phyloP scores from a whole-genome alignment of 2,797 vertebrate genomes.

The Anguilla marmorata region DNA sequence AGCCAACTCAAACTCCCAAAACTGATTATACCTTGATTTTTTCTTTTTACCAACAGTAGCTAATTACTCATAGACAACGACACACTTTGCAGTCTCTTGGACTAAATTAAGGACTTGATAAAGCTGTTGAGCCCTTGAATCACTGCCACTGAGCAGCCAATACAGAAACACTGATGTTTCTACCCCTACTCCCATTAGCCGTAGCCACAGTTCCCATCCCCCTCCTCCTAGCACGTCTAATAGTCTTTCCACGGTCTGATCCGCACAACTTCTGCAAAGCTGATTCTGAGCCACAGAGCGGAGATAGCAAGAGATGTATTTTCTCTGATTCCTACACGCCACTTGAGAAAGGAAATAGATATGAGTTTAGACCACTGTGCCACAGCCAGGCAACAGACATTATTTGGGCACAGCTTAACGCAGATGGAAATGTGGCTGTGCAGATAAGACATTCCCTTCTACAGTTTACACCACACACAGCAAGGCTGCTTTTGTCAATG shows the following conservation, averaged over 20 bases:
- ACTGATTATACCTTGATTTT: slow-evolving; percentile 1
- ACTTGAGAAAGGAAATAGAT: slow-evolving; percentile 18
- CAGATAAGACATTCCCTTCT: background rate
- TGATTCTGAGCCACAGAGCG: slow-evolving; percentile 21
- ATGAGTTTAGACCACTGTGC: background rate
- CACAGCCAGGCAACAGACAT: slow-evolving; percentile 5
- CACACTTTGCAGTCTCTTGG: background rate
- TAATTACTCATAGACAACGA: background rate
- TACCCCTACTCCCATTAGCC: background rate
- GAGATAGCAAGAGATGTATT: slow-evolving; percentile 21
- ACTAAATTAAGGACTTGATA: background rate
- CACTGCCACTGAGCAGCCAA: background rate
- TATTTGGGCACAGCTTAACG: background rate
- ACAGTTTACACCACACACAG: background rate
- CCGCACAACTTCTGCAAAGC: slow-evolving; percentile 7
- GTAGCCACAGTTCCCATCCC: background rate
- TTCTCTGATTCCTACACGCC: background rate
- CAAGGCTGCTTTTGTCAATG: background rate
- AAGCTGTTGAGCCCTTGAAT: background rate
- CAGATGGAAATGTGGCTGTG: slow-evolving; percentile 19
- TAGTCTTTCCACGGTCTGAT: slow-evolving; percentile 22
- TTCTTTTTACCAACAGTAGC: background rate
- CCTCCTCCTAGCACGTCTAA: background rate
- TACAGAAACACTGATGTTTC: background rate
- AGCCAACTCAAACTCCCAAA: background rate